Evolutionary conservation across 2,797 vertebrate genomes (phyloP).

Genomic region (Meda fulgida): DNA sequence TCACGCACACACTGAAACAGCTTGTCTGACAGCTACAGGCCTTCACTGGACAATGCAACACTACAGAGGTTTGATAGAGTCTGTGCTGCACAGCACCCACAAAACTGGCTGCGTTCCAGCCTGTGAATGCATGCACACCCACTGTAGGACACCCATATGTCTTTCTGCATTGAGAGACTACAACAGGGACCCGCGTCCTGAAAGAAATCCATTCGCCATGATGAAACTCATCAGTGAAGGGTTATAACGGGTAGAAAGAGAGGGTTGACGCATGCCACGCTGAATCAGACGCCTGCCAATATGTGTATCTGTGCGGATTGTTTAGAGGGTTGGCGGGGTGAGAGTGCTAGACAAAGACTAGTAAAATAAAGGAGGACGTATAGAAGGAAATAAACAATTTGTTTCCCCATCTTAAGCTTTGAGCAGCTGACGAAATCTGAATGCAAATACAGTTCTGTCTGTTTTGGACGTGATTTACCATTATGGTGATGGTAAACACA

Average conservation of each 20-base stretch:
- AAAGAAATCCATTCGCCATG: conserved; percentile 25
- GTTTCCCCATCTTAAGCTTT: conserved; percentile 49
- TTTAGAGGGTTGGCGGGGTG: conserved; percentile 27
- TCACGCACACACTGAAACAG: conserved; percentile 32
- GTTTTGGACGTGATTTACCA: conserved; percentile 55
- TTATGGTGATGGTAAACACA: conserved; percentile 16
- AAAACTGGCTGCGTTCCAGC: conserved; percentile 40
- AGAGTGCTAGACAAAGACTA: conserved; percentile 18
- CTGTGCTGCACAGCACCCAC: conserved; percentile 19
- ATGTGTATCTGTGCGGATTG: conserved; percentile 14
- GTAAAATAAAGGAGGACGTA: conserved; percentile 10
- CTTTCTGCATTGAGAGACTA: conserved; percentile 14
- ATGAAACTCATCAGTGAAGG: conserved; percentile 30
- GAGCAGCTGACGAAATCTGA: conserved; percentile 48
- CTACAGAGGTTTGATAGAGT: conserved; percentile 46
- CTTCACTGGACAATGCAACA: conserved; percentile 41
- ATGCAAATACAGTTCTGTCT: conserved; percentile 52
- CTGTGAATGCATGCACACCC: conserved; percentile 22
- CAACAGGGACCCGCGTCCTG: conserved; percentile 11
- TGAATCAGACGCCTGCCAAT: conserved; percentile 20
- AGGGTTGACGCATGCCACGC: conserved; percentile 7
- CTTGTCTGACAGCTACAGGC: conserved; percentile 45
- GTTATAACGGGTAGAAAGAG: conserved; percentile 11
- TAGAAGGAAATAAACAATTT: conserved; percentile 50
- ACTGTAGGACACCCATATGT: conserved; percentile 22